Base-by-base conservation (phyloP, 2,888 invertebrate genomes). In the Acrocyrtus sp. region DNA sequence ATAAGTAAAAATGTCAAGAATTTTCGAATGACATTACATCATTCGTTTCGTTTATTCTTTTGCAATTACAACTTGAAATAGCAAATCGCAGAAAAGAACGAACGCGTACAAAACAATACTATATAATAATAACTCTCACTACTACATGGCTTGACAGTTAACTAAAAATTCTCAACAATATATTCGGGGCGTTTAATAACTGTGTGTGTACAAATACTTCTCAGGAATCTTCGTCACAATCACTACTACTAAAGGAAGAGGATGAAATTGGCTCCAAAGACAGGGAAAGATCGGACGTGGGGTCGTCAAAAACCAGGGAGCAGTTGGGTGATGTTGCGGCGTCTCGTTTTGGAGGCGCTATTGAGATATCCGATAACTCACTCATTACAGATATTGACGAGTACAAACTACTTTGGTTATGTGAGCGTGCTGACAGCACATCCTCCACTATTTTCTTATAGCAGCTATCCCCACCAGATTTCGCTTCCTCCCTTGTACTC, bases 221-320 rank as follows among this genome's bases (percentile, higher is more conserved):
- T 34, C 34, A 34, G 5, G 34, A 8, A 12, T 34, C 34, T 34
- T 12, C 34, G 34, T 34, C 34, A 34, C 34, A 34, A 34, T 62
- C 69, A 50, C 63, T 58, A n/a, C 70, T 70, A n/a, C 56, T 57
- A 47, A 56, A 63, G 10, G 70, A 70, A 1, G 57, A 56, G 8
- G 63, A 63, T 1, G 70, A 70, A 19, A 70, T 63, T 1, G 70
- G 63, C 27, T 70, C 70, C 45, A 70, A 19, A 0, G 70, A 70
- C 41, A 70, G 43, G 26, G 61, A 61, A 1, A 54, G 39, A 34
- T 69, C 69, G 34, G 58, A 58, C 8, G 43, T 41, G 19, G 26
- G 51, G 6, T 41, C 48, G 1, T 48, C 57, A 61, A 39, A 51
- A 6, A 15, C 34, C 1, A 24, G 41, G 5, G 22, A n/a, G n/a